phyloP scores from a whole-genome alignment of 2,113 vertebrate species.

The Ciconia maguari region DNA sequence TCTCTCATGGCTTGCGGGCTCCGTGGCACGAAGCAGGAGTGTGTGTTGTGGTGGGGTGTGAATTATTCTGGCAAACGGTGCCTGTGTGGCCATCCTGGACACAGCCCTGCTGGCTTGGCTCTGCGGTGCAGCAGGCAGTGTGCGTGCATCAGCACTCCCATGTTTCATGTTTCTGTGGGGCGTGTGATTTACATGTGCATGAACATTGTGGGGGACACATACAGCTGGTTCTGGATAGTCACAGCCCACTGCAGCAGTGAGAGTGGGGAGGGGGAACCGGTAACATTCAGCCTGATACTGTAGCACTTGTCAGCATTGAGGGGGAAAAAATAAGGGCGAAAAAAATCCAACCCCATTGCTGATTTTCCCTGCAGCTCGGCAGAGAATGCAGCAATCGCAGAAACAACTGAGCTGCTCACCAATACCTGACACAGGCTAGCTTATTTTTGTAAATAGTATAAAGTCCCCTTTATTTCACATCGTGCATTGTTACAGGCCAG shows the following conservation, averaged over 20 bases:
- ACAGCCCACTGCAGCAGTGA: neutral
- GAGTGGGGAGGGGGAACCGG: accelerated
- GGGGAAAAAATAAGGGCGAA: neutral
- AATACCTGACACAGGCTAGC: neutral
- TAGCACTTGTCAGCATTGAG: neutral
- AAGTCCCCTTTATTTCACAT: neutral
- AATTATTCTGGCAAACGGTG: neutral
- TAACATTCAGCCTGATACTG: neutral
- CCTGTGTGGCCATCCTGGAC: neutral
- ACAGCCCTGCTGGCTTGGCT: neutral
- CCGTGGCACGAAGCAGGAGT: accelerated
- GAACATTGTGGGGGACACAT: accelerated
- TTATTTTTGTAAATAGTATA: slow-evolving; percentile 29
- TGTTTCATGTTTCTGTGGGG: neutral
- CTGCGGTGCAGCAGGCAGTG: accelerated
- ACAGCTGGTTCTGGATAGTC: neutral
- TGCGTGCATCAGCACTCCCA: neutral
- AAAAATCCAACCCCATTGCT: neutral
- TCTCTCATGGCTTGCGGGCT: accelerated
- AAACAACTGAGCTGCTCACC: neutral
- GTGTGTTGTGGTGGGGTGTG: neutral
- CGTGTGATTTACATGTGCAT: accelerated
- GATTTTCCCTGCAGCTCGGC: neutral
- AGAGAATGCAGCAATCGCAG: neutral
- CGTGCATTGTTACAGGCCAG: neutral